A percentile compares a stretch with the other conserved stretches of the same genome.
phyloP scores from a whole-genome alignment of 2,113 vertebrate genomes.

The Delphinus delphis region DNA sequence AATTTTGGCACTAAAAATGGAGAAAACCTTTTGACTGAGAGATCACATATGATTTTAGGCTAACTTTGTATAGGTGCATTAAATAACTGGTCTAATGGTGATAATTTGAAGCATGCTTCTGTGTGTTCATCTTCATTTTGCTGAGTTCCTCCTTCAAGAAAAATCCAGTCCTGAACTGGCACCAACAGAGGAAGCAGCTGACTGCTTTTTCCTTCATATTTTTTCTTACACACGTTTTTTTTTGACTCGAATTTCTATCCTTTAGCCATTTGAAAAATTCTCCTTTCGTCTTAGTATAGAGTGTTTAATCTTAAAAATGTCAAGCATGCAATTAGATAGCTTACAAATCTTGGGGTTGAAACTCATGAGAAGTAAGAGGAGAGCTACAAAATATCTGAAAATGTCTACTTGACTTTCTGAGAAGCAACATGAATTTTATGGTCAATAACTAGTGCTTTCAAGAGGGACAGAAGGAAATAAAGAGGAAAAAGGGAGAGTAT shows the following conservation, averaged over 20 bases:
- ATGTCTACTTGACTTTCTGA: not conserved
- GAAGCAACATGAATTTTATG: not conserved
- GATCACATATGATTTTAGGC: not conserved
- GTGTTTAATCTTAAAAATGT: not conserved
- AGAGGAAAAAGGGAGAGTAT: not conserved
- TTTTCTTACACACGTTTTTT: not conserved
- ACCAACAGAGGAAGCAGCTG: not conserved
- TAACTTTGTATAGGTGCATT: not conserved
- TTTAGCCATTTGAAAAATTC: not conserved
- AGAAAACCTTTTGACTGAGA: not conserved
- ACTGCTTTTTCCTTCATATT: not conserved
- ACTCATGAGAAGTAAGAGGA: not conserved
- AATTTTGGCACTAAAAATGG: not conserved
- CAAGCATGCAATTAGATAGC: not conserved
- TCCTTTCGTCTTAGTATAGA: not conserved
- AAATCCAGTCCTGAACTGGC: not conserved
- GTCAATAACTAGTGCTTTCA: not conserved
- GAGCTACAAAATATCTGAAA: not conserved
- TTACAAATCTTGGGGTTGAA: not conserved
- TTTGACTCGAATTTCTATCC: not conserved
- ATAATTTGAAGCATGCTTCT: not conserved
- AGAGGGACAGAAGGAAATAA: not conserved
- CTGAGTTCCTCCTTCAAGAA: not conserved
- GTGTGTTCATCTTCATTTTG: not conserved
- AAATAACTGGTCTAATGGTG: not conserved